phyloP scores from a whole-genome alignment of 2,888 invertebrate genomes.

The Lamellibrachia columna region DNA sequence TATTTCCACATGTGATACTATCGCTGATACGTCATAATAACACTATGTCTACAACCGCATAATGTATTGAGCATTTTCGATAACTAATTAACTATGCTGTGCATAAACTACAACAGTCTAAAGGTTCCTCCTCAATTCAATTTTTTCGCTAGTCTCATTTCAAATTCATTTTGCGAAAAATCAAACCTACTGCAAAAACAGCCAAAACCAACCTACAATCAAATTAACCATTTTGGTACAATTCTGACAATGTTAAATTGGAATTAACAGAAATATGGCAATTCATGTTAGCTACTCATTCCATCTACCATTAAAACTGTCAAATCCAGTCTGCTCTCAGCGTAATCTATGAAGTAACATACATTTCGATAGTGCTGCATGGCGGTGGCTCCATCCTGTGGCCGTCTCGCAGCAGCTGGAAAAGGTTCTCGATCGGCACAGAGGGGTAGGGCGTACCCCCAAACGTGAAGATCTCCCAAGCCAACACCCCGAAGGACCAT shows the following conservation, averaged over 20 bases:
- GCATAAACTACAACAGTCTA: too few species aligned
- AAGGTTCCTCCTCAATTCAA: too few species aligned
- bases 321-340: not conserved
- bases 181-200: too few species aligned
- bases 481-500: conserved; percentile 95
- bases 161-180: too few species aligned
- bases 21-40: not conserved
- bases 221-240: too few species aligned
- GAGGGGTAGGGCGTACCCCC: conserved; percentile 98
- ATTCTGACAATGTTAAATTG: too few species aligned
- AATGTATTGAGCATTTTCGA: too few species aligned
- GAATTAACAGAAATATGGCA: not conserved
- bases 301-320: not conserved
- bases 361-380: conserved; percentile 93
- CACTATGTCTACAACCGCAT: too few species aligned
- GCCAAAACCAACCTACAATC: too few species aligned
- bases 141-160: too few species aligned
- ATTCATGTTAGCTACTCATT: not conserved
- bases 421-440: conserved; percentile 92
- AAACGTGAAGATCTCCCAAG: conserved; percentile 99
- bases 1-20: not conserved
- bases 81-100: too few species aligned
- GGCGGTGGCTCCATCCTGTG: conserved; percentile 95
- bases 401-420: conserved; percentile 88
- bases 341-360: conserved; percentile 42